phyloP scores from a whole-genome alignment of 2,888 invertebrate genomes.

The Acleris sparsana region DNA sequence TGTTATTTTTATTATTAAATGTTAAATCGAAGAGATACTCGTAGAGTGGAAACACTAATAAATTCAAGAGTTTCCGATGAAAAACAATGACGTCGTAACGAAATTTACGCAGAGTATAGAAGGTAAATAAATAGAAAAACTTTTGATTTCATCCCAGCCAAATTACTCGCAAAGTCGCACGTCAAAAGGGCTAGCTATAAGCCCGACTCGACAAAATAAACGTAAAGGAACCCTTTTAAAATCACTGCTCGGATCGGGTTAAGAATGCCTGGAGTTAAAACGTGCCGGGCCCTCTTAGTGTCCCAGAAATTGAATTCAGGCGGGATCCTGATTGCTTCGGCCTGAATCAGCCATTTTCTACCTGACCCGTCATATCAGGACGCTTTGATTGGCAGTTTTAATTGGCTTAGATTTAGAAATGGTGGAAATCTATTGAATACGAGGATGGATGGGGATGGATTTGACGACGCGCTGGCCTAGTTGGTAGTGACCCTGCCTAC shows the following conservation, averaged over 20 bases:
- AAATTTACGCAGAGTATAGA: not conserved
- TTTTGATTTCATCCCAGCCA: constrained; percentile 7
- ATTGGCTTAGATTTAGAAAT: constrained; percentile 25
- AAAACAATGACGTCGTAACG: no score
- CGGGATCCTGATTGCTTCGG: constrained; percentile 46
- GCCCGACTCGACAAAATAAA: constrained; percentile 26
- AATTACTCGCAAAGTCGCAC: constrained; percentile 15
- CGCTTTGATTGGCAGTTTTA: constrained; percentile 31
- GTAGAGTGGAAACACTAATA: no score
- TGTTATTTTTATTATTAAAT: no score
- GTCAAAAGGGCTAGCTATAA: constrained; percentile 25
- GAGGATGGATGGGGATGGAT: no score
- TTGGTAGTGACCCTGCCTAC: no score
- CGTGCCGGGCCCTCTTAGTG: constrained; percentile 40
- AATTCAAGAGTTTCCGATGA: no score
- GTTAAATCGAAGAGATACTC: no score
- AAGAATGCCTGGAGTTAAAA: constrained; percentile 40
- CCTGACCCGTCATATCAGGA: constrained; percentile 39
- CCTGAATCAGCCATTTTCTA: constrained; percentile 46
- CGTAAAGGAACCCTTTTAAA: constrained; percentile 34
- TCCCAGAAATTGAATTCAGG: constrained; percentile 47
- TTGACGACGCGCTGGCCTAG: no score
- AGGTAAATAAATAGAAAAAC: not conserved
- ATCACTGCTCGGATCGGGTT: constrained; percentile 22
- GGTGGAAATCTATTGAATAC: constrained; percentile 1